Base-by-base conservation (phyloP, 30 jellyfish, hydroid and myxozoan genomes). In the Aurelia aurita complex sp. Pacific region DNA sequence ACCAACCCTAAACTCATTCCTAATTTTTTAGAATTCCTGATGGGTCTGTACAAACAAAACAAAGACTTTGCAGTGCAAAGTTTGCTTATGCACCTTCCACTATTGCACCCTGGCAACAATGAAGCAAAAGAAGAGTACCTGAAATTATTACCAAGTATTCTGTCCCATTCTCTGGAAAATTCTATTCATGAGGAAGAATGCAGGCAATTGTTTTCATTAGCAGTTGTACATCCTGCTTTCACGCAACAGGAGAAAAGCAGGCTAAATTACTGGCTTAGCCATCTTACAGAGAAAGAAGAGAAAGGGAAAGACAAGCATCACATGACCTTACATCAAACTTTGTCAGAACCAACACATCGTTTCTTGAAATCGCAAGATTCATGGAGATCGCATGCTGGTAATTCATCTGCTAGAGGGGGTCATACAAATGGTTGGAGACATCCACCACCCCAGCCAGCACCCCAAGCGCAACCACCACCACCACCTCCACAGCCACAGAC, bases 1-100 rank as follows among this genome's bases (percentile, higher is more conserved):
- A 5, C 35, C 2, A 42, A 53, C 3, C 36, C 18, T 73, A 35
- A 35, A 15, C 32, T 18, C 16, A 33, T 61, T 46, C 57, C 71
- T 63, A 40, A 23, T 82, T 12, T 64, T 85, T 10, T 59, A 94
- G 99, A 91, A 54, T 94, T 89, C 82, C 88, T 94, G 81, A 60
- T 61, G 78, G 78, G 97, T 63, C 82, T 94, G 73, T 89, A 97
- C 62, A 97, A 89, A 19, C 92, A 94, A 73, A 94, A 97, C 85
- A 94, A 89, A 34, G 99, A 94, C 87, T 89, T 94, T 77, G 99
- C 97, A 36, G 97, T 94, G 86, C 97, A 94, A 85, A 97, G 94
- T 74, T 90, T 94, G 69, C 96, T 94, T 63, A 73, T 89, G 92
- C 97, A 94, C 77, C 79, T 94, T 18, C 99, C 97, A 2, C 80